These are phyloP conservation scores for Drosophila emarginata DNA, from an alignment of 2,888 invertebrate genomes.

Conservation along the genomic window DNA sequence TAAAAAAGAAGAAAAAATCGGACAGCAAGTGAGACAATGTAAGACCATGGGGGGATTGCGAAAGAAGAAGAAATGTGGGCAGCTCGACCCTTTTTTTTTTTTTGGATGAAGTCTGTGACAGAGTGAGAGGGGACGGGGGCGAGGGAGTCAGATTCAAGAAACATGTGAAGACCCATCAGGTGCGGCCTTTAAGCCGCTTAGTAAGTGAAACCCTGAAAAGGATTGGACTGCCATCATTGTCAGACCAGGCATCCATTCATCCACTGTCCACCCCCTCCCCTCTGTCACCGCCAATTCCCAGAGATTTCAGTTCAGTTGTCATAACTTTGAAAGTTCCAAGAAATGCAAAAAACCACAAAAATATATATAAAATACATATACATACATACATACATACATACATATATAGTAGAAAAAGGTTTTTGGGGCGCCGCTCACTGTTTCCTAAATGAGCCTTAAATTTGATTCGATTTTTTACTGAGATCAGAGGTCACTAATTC, in stretches of 20 bases:
- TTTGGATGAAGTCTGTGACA: too few species aligned
- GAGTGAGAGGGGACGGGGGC: conserved; percentile 1
- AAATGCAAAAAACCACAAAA: conserved; percentile 53
- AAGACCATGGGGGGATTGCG: conserved; percentile 18
- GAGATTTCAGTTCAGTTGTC: conserved; percentile 59
- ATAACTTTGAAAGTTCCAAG: conserved; percentile 65
- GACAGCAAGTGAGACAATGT: conserved; percentile 2
- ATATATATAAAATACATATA: conserved; percentile 35
- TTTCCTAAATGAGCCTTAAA: not conserved
- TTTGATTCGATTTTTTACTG: too few species aligned
- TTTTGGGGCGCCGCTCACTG: conserved; percentile 51
- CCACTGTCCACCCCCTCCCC: not conserved
- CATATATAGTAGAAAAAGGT: conserved; percentile 19
- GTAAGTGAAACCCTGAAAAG: conserved; percentile 65
- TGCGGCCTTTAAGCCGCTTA: conserved; percentile 70
- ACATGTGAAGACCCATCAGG: conserved; percentile 48
- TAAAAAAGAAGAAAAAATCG: not conserved
- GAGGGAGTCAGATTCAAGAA: not conserved
- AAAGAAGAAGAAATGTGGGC: conserved; percentile 5
- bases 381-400: too few species aligned
- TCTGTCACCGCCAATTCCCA: not conserved
- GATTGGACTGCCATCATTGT: conserved; percentile 1
- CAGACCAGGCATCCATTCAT: conserved; percentile 9
- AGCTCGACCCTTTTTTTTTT: too few species aligned
- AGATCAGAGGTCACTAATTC: too few species aligned